These are phyloP conservation scores for Ophion slaviceki DNA, from an alignment of 2,888 invertebrate species.

Conservation along the genomic window DNA sequence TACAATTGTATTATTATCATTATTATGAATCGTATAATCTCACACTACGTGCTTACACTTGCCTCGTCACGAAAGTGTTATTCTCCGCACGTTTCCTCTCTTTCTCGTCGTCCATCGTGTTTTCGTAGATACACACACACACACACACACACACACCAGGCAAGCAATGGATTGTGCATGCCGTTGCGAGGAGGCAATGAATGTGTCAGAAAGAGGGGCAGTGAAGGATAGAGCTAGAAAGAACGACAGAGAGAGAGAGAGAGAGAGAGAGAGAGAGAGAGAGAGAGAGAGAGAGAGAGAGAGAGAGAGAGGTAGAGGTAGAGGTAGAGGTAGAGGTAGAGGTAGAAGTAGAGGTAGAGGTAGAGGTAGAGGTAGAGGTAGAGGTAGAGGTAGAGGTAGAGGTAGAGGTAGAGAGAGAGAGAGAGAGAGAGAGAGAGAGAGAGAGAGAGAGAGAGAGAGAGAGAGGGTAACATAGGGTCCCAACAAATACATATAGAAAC, in stretches of 20 bases:
- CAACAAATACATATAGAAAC: conserved; percentile 50
- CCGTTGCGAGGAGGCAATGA: conserved; percentile 39
- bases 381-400: too few relatives aligned
- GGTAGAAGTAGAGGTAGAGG: too few relatives aligned
- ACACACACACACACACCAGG: neutral
- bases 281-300: conserved; percentile 24
- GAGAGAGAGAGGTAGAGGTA: conserved; percentile 24
- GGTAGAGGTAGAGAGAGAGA: conserved; percentile 1
- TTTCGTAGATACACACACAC: conserved; percentile 26
- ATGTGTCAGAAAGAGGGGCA: conserved; percentile 33
- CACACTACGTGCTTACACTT: conserved; percentile 18
- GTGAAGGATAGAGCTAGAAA: conserved; percentile 7
- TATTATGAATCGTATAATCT: conserved; percentile 45
- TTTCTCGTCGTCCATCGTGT: conserved; percentile 39
- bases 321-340: too few relatives aligned
- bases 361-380: too few relatives aligned
- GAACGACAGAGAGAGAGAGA: conserved; percentile 12
- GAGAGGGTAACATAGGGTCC: conserved; percentile 32
- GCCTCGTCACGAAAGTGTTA: conserved; percentile 32
- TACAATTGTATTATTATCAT: conserved; percentile 36
- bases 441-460: conserved; percentile 17
- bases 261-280: conserved; percentile 15
- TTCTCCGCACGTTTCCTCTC: conserved; percentile 54
- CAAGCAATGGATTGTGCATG: conserved; percentile 35
- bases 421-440: conserved; percentile 17